Percentiles rank a stretch among this genome's conserved stretches.
Evolutionary conservation across 1,140 invertebrate species (phyloP).

Genomic region (Mesaphorura yosii): DNA sequence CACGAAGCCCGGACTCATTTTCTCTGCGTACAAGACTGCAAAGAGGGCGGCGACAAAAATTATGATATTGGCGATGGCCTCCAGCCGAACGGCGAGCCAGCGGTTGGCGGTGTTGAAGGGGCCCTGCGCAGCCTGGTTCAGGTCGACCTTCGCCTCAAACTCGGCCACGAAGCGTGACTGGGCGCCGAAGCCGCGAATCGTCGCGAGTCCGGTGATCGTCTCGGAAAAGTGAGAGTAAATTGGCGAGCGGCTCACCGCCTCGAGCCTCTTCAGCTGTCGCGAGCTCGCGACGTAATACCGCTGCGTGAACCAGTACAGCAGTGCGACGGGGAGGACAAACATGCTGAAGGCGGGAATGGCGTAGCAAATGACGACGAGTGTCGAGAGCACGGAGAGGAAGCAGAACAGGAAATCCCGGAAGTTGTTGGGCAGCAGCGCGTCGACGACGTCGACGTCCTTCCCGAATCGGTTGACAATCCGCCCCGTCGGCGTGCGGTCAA

Average conservation of each 20-base stretch:
- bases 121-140: constrained; percentile 31
- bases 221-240: constrained; percentile 54
- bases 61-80: constrained; percentile 37
- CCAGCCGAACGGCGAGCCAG: constrained; percentile 43
- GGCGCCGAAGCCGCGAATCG: constrained; percentile 30
- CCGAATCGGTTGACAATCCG: constrained; percentile 73
- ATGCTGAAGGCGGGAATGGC: constrained; percentile 43
- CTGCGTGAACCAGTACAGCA: constrained; percentile 45
- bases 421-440: not conserved
- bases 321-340: constrained; percentile 42
- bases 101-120: not conserved
- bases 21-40: constrained; percentile 37
- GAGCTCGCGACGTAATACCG: constrained; percentile 49
- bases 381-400: constrained; percentile 36
- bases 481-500: constrained; percentile 74
- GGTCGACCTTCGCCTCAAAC: constrained; percentile 34
- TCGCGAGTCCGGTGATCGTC: constrained; percentile 37
- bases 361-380: constrained; percentile 42
- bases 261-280: constrained; percentile 49
- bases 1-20: constrained; percentile 40
- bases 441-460: constrained; percentile 59
- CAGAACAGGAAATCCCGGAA: constrained; percentile 39
- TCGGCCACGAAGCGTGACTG: constrained; percentile 33
- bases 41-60: constrained; percentile 40
- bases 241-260: constrained; percentile 49